A percentile compares a stretch with the other conserved stretches of the same genome.
phyloP scores from a whole-genome alignment of 23 tunicate species.

The Styela clava region DNA sequence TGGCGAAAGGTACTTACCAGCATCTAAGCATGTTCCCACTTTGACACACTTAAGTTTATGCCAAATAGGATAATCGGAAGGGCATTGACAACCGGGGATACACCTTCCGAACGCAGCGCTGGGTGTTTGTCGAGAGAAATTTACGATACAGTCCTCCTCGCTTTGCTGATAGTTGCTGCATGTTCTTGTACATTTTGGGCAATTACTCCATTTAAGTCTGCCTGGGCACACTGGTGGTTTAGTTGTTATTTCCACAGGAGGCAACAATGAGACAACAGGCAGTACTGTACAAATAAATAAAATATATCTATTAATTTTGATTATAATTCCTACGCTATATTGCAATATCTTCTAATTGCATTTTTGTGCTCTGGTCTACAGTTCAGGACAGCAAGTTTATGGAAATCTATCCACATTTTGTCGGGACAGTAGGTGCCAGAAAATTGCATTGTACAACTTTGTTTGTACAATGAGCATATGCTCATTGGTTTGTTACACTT shows the following conservation, averaged over 20 bases:
- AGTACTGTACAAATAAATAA: too few species aligned
- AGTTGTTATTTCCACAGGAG: not conserved
- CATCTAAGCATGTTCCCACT: not conserved
- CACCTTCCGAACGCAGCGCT: not conserved
- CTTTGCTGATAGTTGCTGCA: not conserved
- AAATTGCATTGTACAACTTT: too few species aligned
- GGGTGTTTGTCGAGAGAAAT: not conserved
- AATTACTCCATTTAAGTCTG: slow-evolving; percentile 4
- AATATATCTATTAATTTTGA: too few species aligned
- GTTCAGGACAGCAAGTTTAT: too few species aligned
- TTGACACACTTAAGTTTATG: slow-evolving; percentile 18
- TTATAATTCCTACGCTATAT: too few species aligned
- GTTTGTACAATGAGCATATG: too few species aligned
- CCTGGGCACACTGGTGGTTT: slow-evolving; percentile 20
- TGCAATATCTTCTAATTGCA: too few species aligned
- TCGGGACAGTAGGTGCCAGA: too few species aligned
- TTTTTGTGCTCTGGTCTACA: too few species aligned
- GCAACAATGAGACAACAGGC: not conserved
- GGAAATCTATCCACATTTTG: too few species aligned
- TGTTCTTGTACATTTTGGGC: slow-evolving; percentile 25
- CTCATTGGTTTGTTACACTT: too few species aligned
- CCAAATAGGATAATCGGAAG: slow-evolving; percentile 21
- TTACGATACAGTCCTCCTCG: slow-evolving; percentile 10
- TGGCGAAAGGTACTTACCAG: slow-evolving; percentile 21
- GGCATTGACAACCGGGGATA: slow-evolving; percentile 25